A percentile compares a stretch with the other conserved stretches of the same genome.
phyloP scores from a whole-genome alignment of 2,113 vertebrate genomes.

The Leptocoma aspasia region DNA sequence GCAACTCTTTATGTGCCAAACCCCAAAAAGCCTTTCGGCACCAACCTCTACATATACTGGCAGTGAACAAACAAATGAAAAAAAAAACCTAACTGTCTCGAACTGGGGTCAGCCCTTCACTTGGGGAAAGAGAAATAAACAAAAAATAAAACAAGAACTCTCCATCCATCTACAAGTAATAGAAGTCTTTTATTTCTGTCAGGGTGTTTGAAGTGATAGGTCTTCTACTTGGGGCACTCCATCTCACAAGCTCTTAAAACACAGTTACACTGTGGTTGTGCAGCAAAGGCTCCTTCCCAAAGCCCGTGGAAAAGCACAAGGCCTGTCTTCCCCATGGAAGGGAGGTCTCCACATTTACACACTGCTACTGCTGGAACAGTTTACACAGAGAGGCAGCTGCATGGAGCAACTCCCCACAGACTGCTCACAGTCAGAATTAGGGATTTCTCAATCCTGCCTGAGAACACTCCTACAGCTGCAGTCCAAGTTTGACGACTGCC shows the following conservation, averaged over 20 bases:
- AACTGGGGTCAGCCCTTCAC: not conserved
- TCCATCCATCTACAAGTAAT: not conserved
- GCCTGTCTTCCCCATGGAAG: not conserved
- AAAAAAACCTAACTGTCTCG: not conserved
- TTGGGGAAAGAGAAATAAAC: not conserved
- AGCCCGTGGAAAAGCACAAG: not conserved
- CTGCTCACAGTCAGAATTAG: not conserved
- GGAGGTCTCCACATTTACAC: not conserved
- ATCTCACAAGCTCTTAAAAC: not conserved
- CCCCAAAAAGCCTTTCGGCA: not conserved
- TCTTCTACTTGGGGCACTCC: not conserved
- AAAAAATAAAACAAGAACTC: not conserved
- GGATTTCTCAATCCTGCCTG: not conserved
- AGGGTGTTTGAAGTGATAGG: not conserved
- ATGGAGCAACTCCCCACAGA: not conserved
- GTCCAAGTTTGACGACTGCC: not conserved
- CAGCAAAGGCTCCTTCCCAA: not conserved
- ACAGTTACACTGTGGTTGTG: accelerated
- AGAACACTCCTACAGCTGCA: not conserved
- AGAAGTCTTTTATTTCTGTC: not conserved
- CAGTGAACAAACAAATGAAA: not conserved
- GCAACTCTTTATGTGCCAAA: conserved; percentile 10
- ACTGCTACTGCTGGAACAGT: not conserved
- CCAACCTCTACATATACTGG: not conserved
- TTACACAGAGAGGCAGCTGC: not conserved